These are phyloP conservation scores for Cephus rjabovi DNA, from an alignment of 2,888 invertebrate species.

Conservation along the genomic window DNA sequence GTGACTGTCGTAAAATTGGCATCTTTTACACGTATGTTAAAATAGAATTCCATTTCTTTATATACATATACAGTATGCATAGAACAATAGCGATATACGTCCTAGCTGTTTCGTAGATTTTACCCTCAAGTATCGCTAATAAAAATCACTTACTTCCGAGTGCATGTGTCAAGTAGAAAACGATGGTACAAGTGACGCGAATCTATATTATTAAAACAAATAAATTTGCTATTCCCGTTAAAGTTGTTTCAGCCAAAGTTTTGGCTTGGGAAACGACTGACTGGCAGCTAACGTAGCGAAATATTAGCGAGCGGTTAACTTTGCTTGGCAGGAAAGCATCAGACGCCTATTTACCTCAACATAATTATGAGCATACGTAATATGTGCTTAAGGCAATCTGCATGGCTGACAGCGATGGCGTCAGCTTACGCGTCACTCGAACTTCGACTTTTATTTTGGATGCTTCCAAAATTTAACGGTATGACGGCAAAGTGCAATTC, in stretches of 20 bases:
- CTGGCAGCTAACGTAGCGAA: not conserved
- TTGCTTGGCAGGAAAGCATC: constrained; percentile 16
- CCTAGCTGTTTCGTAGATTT: not conserved
- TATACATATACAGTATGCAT: no score
- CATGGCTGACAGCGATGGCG: not conserved
- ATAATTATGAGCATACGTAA: constrained; percentile 26
- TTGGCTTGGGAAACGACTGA: not conserved
- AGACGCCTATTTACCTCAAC: constrained; percentile 33
- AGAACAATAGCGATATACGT: no score
- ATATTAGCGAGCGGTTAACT: not conserved
- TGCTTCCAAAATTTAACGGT: not conserved
- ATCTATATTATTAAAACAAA: not conserved
- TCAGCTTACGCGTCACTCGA: not conserved
- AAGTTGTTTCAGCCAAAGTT: not conserved
- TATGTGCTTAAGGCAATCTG: constrained; percentile 13
- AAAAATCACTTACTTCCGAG: not conserved
- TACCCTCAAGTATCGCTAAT: not conserved
- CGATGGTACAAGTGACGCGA: not conserved
- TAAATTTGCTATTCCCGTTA: not conserved
- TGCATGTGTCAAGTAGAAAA: not conserved
- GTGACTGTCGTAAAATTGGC: not conserved
- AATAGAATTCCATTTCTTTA: no score
- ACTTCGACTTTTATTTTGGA: not conserved
- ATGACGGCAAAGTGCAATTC: constrained; percentile 45
- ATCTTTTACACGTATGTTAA: not conserved